Percentiles rank a stretch among this genome's conserved stretches.
phyloP scores from a whole-genome alignment of 1,140 invertebrate genomes.

The Anastrepha obliqua region DNA sequence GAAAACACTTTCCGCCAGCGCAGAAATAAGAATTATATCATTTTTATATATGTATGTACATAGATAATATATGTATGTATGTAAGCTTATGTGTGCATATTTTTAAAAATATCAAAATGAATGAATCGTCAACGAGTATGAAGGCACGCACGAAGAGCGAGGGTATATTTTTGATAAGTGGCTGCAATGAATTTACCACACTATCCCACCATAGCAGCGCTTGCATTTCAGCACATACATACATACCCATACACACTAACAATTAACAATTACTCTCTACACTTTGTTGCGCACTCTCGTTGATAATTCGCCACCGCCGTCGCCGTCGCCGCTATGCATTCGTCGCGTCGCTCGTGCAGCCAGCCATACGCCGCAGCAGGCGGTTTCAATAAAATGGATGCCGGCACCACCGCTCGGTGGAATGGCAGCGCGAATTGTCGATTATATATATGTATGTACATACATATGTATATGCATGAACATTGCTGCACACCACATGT shows the following conservation, averaged over 20 bases:
- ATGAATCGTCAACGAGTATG: background rate
- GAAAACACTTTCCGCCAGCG: conserved; percentile 9
- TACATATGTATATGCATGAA: background rate
- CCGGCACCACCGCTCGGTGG: background rate
- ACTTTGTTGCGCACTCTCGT: background rate
- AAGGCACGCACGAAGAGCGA: background rate
- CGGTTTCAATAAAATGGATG: conserved; percentile 20
- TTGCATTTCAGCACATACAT: conserved; percentile 13
- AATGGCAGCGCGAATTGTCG: background rate
- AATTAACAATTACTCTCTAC: background rate
- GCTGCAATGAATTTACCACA: conserved; percentile 15
- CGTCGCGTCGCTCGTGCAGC: background rate
- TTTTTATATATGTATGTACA: background rate
- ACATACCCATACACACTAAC: background rate
- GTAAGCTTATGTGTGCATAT: background rate
- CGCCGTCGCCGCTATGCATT: background rate
- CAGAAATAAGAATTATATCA: conserved; percentile 25
- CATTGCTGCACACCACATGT: background rate
- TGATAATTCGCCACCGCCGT: background rate
- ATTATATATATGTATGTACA: background rate
- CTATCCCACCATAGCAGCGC: background rate
- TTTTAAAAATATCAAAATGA: background rate
- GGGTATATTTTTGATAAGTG: background rate
- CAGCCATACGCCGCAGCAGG: background rate
- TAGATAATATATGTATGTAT: too few species aligned